These are phyloP conservation scores for Poecile montanus DNA, from an alignment of 2,797 vertebrate genomes.

Conservation along the genomic window DNA sequence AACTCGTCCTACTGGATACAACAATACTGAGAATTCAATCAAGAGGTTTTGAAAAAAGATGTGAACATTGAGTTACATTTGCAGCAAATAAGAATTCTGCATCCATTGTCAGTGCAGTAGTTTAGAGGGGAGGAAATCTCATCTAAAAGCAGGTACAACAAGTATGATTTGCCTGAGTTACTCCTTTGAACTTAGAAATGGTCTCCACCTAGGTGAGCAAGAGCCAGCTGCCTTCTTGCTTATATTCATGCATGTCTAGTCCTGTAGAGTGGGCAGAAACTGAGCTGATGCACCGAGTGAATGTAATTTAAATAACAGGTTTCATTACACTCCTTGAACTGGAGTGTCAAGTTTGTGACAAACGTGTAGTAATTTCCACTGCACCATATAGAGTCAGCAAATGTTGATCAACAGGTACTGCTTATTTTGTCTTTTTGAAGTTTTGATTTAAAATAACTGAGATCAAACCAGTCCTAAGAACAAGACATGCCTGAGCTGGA, in stretches of 20 bases:
- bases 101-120: not conserved
- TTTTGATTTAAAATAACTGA: constrained; percentile 26
- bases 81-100: not conserved
- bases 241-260: not conserved
- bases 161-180: constrained; percentile 41
- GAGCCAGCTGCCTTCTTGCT: not conserved
- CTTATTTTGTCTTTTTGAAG: constrained; percentile 1
- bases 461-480: not conserved
- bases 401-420: constrained; percentile 45
- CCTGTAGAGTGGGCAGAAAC: constrained; percentile 40
- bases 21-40: not conserved
- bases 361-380: not conserved
- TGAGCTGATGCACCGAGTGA: constrained; percentile 16
- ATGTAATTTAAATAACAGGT: constrained; percentile 25
- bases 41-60: not conserved
- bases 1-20: not conserved
- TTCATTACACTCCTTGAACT: constrained; percentile 44
- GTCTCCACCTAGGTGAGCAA: constrained; percentile 36
- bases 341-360: constrained; percentile 52
- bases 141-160: constrained; percentile 11
- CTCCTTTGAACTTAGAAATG: constrained; percentile 61
- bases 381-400: constrained; percentile 15
- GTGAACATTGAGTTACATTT: not conserved
- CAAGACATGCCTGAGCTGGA: not conserved
- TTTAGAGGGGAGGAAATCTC: not conserved